Evolutionary conservation across 2,797 vertebrate species (phyloP), one percentile per base, ranked within the genome.

Genomic region (Hipposideros larvatus): DNA sequence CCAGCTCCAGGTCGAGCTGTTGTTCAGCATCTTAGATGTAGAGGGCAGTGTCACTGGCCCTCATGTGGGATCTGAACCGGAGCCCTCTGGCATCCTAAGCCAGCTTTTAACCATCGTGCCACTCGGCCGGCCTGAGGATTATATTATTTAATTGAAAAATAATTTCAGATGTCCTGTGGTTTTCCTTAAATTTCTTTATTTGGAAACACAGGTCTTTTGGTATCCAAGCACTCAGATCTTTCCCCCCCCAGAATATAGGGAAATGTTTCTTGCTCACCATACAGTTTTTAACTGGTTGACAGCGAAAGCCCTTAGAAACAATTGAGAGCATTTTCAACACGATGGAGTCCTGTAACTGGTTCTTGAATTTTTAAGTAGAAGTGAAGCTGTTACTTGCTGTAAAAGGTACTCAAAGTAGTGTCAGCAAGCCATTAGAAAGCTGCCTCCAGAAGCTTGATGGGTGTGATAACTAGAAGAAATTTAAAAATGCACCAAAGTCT

Each of bases 351-450:
- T 74, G 14, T 85, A n/a, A 79, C 15, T 73, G n/a, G 11, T 68
- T 61, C n/a, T 75, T 84, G 73, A 84, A 26, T 34, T 59, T 85
- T 55, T 86, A 77, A 85, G 26, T 61, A 70, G 70, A 61, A 55
- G 46, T 31, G 34, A 43, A 83, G 61, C 26, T 82, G 16, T 57
- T 71, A 48, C 31, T 24, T 88, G 34, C 10, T 75, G 6, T 65
- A 28, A 68, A 46, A 84, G 2, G 4, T 31, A 16, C 13, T 73
- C 13, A 53, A 53, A 73, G 16, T 31, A 28, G 31, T 55, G 16
- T 82, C 86, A 19, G 61, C 63, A 90, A 90, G 46, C 14, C 7
- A 22, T 80, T 83, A 85, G 91, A 71, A 94, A 94, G 80, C 11
- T 6, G 14, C 31, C 51, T 55, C 19, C n/a, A 41, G 3, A 26